phyloP scores from a whole-genome alignment of 2,888 invertebrate species.

The Latrodectus elegans region DNA sequence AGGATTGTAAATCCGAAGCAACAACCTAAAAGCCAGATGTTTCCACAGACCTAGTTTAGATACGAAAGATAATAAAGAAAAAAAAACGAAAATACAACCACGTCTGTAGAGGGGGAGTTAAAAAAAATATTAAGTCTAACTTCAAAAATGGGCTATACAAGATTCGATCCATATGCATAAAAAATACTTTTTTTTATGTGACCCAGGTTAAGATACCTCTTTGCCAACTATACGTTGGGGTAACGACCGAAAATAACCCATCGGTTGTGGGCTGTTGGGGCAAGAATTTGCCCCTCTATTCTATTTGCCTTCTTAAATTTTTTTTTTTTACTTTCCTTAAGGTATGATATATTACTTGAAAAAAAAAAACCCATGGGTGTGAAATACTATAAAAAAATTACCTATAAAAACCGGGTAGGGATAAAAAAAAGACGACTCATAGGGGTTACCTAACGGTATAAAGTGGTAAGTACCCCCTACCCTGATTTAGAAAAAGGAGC shows the following conservation, averaged over 20 bases:
- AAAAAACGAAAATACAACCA: too few species aligned
- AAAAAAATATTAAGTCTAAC: conserved; percentile 20
- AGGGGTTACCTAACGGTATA: conserved; percentile 8
- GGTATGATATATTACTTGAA: background rate
- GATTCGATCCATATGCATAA: background rate
- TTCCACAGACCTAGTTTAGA: conserved; percentile 44
- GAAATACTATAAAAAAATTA: too few species aligned
- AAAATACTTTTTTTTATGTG: conserved; percentile 5
- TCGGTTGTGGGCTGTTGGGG: background rate
- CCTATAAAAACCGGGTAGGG: conserved; percentile 22
- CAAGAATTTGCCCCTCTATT: background rate
- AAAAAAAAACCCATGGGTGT: background rate
- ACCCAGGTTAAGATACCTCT: conserved; percentile 9
- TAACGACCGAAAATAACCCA: conserved; percentile 57
- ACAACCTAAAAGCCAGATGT: conserved; percentile 43
- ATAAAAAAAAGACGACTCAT: conserved; percentile 12
- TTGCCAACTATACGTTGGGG: conserved; percentile 26
- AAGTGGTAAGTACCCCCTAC: conserved; percentile 50
- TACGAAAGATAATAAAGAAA: conserved; percentile 7
- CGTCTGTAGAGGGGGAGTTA: background rate
- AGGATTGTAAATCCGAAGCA: conserved; percentile 38
- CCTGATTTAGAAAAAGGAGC: conserved; percentile 11
- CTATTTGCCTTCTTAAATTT: background rate
- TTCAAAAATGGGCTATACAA: background rate
- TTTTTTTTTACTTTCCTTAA: too few species aligned